phyloP scores from a whole-genome alignment of 2,888 invertebrate species.

The Invenusta paracnida region DNA sequence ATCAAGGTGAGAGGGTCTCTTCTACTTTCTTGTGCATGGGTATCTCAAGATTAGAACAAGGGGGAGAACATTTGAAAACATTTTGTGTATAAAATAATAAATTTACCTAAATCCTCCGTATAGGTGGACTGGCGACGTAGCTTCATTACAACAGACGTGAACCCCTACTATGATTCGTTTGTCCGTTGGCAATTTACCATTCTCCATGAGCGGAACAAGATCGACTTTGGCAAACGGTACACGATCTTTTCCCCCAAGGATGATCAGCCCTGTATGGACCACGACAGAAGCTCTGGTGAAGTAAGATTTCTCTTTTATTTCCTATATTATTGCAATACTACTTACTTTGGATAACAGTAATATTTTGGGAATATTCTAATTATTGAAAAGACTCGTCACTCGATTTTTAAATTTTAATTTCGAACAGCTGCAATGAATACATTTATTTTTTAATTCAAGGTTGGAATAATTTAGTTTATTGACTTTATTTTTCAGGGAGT shows the following conservation, averaged over 20 bases:
- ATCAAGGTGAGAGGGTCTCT: conserved; percentile 67
- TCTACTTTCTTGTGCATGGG: too few species aligned
- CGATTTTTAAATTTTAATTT: too few species aligned
- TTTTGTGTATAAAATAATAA: too few species aligned
- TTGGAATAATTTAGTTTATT: too few species aligned
- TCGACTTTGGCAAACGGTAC: conserved; percentile 92
- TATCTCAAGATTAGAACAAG: too few species aligned
- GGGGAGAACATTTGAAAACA: too few species aligned
- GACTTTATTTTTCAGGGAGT: conserved; percentile 73
- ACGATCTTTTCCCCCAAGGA: conserved; percentile 93
- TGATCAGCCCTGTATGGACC: conserved; percentile 98
- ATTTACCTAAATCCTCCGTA: too few species aligned
- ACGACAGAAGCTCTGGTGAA: conserved; percentile 88
- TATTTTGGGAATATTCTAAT: too few species aligned
- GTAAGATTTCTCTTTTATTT: conserved; percentile 6
- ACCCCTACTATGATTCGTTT: conserved; percentile 95
- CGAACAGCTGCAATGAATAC: too few species aligned
- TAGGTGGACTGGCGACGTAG: conserved; percentile 93
- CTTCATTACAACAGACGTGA: conserved; percentile 96
- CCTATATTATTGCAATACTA: not conserved
- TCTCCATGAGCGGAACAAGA: conserved; percentile 77
- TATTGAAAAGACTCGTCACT: too few species aligned
- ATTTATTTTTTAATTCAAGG: too few species aligned
- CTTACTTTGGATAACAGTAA: too few species aligned
- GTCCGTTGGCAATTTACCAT: conserved; percentile 90